A percentile compares a stretch with the other conserved stretches of the same genome.
Evolutionary conservation across 2,113 vertebrate genomes (phyloP).

Genomic region (Lagenorhynchus albirostris): DNA sequence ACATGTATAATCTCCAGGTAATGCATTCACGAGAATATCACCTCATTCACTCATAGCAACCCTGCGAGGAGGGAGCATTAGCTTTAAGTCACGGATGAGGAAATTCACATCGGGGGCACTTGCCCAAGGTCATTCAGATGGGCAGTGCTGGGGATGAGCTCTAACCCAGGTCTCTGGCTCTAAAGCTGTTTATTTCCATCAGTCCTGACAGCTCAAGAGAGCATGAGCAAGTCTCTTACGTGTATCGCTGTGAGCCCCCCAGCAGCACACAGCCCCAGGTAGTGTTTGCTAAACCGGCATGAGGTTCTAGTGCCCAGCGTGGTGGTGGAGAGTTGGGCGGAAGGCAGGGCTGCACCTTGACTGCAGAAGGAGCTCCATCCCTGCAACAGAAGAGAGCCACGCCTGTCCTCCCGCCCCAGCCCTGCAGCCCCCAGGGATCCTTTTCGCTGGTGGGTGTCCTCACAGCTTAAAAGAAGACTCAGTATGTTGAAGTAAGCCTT

Average conservation of each 20-base stretch:
- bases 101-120: background rate
- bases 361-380: background rate
- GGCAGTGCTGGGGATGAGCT: background rate
- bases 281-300: background rate
- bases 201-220: background rate
- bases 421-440: background rate
- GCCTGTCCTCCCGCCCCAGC: background rate
- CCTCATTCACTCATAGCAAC: background rate
- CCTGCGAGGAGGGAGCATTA: background rate
- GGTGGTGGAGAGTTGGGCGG: background rate
- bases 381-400: background rate
- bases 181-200: background rate
- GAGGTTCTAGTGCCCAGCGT: background rate
- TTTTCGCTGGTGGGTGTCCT: background rate
- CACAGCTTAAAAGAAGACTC: background rate
- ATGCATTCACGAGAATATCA: background rate
- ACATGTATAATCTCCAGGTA: background rate
- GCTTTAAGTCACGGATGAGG: background rate
- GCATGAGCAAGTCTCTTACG: rapidly evolving
- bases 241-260: background rate
- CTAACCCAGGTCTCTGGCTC: background rate
- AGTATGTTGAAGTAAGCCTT: background rate
- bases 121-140: background rate
- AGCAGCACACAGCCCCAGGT: no score
- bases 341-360: background rate